Evolutionary conservation across 2,113 vertebrate species (phyloP).

Genomic region (Macaca nemestrina): DNA sequence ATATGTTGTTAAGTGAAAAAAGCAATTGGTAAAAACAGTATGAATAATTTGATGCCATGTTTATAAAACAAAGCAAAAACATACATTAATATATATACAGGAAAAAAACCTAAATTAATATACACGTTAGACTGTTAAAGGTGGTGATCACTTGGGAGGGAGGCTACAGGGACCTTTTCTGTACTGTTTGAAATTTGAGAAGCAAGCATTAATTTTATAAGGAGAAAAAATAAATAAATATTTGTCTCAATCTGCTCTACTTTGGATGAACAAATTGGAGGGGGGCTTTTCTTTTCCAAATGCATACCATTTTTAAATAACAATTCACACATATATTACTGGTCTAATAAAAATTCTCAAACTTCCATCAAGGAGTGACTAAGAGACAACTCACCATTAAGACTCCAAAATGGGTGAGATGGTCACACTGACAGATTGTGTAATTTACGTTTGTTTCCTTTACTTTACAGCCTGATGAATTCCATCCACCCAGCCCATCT

Average conservation of each 20-base stretch:
- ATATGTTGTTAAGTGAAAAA: background rate
- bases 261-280: background rate
- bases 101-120: constrained; percentile 2
- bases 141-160: background rate
- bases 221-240: constrained; percentile 37
- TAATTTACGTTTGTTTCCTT: constrained; percentile 82
- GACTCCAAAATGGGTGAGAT: constrained; percentile 95
- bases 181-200: background rate
- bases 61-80: constrained; percentile 38
- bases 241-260: background rate
- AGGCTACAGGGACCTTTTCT: background rate
- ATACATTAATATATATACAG: background rate
- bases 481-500: constrained; percentile 94
- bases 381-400: constrained; percentile 89
- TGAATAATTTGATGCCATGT: background rate
- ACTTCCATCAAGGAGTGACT: constrained; percentile 64
- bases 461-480: constrained; percentile 86
- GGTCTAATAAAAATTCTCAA: constrained; percentile 47
- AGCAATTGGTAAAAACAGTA: background rate
- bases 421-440: constrained; percentile 92
- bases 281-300: background rate
- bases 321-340: constrained; percentile 11
- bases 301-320: background rate
- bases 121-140: background rate
- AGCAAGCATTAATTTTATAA: constrained; percentile 13